Evolutionary conservation across 2,797 vertebrate species (phyloP).

Genomic region (Gymnopithys bicolor): DNA sequence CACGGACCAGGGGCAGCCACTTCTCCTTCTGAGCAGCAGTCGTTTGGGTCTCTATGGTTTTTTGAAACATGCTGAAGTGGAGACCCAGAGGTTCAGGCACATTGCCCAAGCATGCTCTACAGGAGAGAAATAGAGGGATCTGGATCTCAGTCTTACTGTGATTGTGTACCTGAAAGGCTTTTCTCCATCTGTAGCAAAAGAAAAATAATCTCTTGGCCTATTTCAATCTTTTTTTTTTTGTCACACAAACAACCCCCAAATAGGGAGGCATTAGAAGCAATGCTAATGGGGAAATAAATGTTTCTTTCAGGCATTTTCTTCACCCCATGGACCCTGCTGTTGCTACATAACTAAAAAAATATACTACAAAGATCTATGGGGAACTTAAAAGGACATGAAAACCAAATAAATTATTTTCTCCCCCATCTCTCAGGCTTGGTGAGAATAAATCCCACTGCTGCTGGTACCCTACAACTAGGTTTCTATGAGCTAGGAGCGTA

Average conservation of each 20-base stretch:
- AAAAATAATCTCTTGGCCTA: not conserved
- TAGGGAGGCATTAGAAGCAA: not conserved
- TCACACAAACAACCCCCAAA: not conserved
- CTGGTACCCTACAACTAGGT: not conserved
- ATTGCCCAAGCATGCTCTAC: slow-evolving; percentile 72
- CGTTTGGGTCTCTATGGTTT: slow-evolving; percentile 86
- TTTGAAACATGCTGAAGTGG: slow-evolving; percentile 91
- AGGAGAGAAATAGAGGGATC: slow-evolving; percentile 78
- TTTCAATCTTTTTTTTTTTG: not conserved
- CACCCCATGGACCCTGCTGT: not conserved
- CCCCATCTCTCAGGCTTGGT: not conserved
- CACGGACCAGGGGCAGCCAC: slow-evolving; percentile 84
- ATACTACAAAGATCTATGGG: not conserved
- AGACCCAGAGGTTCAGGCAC: slow-evolving; percentile 82
- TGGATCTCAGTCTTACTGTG: slow-evolving; percentile 66
- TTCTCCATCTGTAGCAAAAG: not conserved
- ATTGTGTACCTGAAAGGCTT: not conserved
- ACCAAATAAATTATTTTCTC: not conserved
- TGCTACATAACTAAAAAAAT: not conserved
- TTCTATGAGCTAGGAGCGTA: not conserved
- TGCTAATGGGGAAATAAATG: not conserved
- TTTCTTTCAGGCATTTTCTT: not conserved
- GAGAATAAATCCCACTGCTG: not conserved
- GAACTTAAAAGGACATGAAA: not conserved
- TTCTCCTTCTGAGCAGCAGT: slow-evolving; percentile 87